Percentiles rank a stretch among this genome's conserved stretches.
Evolutionary conservation across 2,113 vertebrate genomes (phyloP).

Genomic region (Trinectes maculatus): DNA sequence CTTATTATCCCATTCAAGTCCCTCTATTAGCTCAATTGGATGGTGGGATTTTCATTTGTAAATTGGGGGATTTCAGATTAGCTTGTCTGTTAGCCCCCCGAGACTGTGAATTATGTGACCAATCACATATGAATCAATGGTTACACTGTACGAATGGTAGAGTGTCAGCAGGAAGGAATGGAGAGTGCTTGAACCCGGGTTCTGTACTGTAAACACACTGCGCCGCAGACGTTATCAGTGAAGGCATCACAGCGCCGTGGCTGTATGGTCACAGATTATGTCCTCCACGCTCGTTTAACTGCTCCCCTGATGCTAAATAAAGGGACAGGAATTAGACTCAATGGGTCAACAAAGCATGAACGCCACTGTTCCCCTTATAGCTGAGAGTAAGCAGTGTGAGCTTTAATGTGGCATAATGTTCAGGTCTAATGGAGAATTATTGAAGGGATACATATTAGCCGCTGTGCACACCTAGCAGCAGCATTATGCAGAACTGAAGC

Average conservation of each 20-base stretch:
- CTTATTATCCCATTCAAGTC: slow-evolving; percentile 86
- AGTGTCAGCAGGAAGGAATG: slow-evolving; percentile 42
- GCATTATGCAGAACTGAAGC: slow-evolving; percentile 76
- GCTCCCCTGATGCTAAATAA: slow-evolving; percentile 3
- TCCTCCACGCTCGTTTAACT: slow-evolving; percentile 11
- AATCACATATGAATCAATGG: slow-evolving; percentile 75
- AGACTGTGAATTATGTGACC: slow-evolving; percentile 81
- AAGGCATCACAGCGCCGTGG: slow-evolving; percentile 8
- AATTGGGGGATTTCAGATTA: slow-evolving; percentile 87
- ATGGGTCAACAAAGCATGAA: slow-evolving; percentile 29
- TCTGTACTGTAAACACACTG: neutral
- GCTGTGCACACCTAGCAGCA: slow-evolving; percentile 71
- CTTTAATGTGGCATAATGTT: slow-evolving; percentile 59
- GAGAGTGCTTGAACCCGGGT: slow-evolving; percentile 56
- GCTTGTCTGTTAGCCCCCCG: slow-evolving; percentile 81
- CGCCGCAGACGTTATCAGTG: slow-evolving; percentile 37
- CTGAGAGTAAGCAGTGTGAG: slow-evolving; percentile 46
- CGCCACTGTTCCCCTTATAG: slow-evolving; percentile 15
- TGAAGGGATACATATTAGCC: slow-evolving; percentile 77
- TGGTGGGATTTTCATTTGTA: slow-evolving; percentile 87
- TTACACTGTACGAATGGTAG: slow-evolving; percentile 62
- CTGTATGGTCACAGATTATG: slow-evolving; percentile 29
- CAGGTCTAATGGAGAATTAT: slow-evolving; percentile 72
- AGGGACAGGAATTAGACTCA: slow-evolving; percentile 18
- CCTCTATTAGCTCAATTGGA: slow-evolving; percentile 87